phyloP scores from a whole-genome alignment of 2,797 vertebrate genomes.

The Acanthurus tractus region DNA sequence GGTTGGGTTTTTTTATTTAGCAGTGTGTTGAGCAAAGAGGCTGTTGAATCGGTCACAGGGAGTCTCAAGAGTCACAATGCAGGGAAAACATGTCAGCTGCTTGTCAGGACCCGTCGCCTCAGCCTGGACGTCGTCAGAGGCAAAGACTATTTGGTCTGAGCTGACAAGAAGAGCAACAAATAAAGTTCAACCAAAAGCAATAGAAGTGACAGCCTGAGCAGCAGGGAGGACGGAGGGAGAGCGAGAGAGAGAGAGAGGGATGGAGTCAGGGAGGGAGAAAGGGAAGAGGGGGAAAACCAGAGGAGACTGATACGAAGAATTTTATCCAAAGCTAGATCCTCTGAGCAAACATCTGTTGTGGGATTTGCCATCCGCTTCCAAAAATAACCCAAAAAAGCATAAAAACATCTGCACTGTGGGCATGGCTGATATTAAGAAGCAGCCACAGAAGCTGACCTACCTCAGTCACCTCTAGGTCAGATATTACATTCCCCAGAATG shows the following conservation, averaged over 20 bases:
- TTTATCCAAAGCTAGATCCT: constrained; percentile 42
- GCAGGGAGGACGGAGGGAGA: too few species aligned
- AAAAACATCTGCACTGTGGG: constrained; percentile 57
- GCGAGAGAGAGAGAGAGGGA: too few species aligned
- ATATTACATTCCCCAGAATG: constrained; percentile 28
- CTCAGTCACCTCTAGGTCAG: neutral
- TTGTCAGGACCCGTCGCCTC: constrained; percentile 13
- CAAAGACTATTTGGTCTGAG: constrained; percentile 34
- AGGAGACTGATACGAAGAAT: constrained; percentile 47
- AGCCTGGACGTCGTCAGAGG: constrained; percentile 15
- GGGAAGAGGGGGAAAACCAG: constrained; percentile 14
- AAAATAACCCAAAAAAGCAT: constrained; percentile 66
- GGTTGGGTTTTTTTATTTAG: too few species aligned
- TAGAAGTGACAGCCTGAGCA: too few species aligned
- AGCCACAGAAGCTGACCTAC: neutral
- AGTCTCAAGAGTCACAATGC: constrained; percentile 2
- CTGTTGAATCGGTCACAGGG: neutral
- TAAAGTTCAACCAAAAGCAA: constrained; percentile 24
- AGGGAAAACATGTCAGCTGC: constrained; percentile 23
- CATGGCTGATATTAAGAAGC: constrained; percentile 19
- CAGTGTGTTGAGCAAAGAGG: constrained; percentile 18
- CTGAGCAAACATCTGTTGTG: constrained; percentile 53
- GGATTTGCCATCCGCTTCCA: constrained; percentile 55
- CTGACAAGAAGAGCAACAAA: constrained; percentile 58
- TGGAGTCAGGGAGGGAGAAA: neutral